These are phyloP conservation scores for Gari tellinella DNA, from an alignment of 2,888 invertebrate genomes.

Conservation along the genomic window DNA sequence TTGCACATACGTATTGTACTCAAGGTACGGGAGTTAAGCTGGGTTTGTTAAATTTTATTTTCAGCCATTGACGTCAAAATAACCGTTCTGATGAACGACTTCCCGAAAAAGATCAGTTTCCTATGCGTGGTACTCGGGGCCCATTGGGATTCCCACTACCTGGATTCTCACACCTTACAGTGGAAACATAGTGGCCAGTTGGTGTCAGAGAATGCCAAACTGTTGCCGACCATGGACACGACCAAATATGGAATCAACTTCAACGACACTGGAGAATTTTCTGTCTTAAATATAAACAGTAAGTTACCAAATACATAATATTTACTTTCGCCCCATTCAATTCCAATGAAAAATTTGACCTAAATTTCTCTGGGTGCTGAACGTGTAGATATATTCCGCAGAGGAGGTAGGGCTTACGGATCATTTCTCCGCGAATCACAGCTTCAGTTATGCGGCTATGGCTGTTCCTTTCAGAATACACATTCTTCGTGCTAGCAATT, in stretches of 20 bases:
- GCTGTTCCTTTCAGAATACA: too few species aligned
- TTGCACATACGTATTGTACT: too few species aligned
- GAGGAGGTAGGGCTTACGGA: too few species aligned
- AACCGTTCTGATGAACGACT: conserved; percentile 28
- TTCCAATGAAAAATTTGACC: too few species aligned
- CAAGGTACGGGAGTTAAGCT: too few species aligned
- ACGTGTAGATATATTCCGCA: too few species aligned
- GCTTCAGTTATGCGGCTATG: too few species aligned
- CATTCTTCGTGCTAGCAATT: too few species aligned
- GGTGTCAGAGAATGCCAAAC: conserved; percentile 17
- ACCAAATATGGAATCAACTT: conserved; percentile 28
- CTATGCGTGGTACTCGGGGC: conserved; percentile 45
- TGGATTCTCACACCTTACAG: conserved; percentile 38
- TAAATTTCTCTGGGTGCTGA: too few species aligned
- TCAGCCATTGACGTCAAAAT: conserved; percentile 37
- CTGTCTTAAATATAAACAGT: conserved; percentile 34
- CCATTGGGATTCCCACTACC: conserved; percentile 48
- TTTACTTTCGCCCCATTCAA: too few species aligned
- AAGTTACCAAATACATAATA: conserved; percentile 8
- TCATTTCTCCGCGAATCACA: too few species aligned
- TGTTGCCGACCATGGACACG: conserved; percentile 1
- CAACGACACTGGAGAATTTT: conserved; percentile 29
- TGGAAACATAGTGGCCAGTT: conserved; percentile 19
- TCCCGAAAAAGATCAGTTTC: conserved; percentile 20
- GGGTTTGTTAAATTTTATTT: too few species aligned